Evolutionary conservation across 2,113 vertebrate species (phyloP).

Genomic region (Thryonomys swinderianus): DNA sequence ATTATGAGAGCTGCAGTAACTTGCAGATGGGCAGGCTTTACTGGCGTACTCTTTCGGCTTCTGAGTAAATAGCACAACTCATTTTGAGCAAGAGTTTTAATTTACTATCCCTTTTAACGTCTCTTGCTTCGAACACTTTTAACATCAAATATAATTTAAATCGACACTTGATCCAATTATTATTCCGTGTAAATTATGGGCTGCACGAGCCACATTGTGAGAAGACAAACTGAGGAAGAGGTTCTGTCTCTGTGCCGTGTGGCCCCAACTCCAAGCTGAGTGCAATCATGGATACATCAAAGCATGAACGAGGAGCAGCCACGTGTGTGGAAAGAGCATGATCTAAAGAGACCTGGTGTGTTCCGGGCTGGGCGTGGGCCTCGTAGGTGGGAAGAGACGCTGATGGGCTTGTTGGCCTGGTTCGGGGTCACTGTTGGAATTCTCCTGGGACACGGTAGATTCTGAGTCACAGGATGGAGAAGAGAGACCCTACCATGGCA

Average conservation of each 20-base stretch:
- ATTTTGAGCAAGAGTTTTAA: constrained; percentile 33
- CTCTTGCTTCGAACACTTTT: constrained; percentile 40
- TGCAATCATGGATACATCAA: not conserved
- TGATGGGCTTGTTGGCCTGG: not conserved
- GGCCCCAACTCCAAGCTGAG: not conserved
- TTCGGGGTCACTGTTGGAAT: not conserved
- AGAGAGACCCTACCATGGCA: not conserved
- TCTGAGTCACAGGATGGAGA: not conserved
- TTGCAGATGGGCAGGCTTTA: not conserved
- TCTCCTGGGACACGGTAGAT: not conserved
- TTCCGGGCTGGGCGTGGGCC: not conserved
- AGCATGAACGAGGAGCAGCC: not conserved
- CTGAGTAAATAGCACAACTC: not conserved
- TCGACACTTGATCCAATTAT: constrained; percentile 18
- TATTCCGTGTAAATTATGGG: constrained; percentile 5
- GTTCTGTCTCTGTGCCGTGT: not conserved
- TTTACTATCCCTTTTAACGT: not conserved
- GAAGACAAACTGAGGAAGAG: not conserved
- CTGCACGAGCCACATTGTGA: not conserved
- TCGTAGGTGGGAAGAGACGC: not conserved
- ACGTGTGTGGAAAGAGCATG: not conserved
- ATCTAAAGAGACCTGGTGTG: not conserved
- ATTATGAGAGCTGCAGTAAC: constrained; percentile 25
- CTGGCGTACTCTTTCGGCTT: not conserved
- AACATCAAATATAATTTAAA: constrained; percentile 51